Percentiles rank a stretch among this genome's conserved stretches.
phyloP scores from a whole-genome alignment of 2,113 vertebrate genomes.

The Spilogale gracilis region DNA sequence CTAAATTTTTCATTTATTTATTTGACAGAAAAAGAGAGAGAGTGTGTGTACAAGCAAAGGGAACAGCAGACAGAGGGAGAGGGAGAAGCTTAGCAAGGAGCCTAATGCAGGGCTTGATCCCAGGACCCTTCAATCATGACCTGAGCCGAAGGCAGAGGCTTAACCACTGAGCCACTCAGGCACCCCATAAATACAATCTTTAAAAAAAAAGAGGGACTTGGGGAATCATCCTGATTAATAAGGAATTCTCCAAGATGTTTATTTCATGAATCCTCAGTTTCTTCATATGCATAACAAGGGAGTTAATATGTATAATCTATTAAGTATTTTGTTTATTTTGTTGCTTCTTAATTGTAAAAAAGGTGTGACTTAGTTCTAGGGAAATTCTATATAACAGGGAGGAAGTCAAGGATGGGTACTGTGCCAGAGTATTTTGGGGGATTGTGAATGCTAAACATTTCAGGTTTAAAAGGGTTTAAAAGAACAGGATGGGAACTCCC shows the following conservation, averaged over 20 bases:
- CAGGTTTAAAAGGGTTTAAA: not conserved
- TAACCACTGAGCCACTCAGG: too few species aligned
- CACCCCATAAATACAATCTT: too few species aligned
- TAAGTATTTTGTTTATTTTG: not conserved
- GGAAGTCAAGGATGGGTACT: not conserved
- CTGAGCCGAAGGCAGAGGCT: too few species aligned
- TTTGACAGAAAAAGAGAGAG: too few species aligned
- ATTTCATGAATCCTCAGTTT: not conserved
- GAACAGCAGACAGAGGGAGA: too few species aligned
- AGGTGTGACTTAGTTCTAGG: not conserved
- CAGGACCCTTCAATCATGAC: too few species aligned
- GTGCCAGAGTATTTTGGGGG: not conserved
- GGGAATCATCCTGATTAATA: not conserved
- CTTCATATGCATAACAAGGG: not conserved
- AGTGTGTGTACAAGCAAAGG: too few species aligned
- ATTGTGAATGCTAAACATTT: not conserved
- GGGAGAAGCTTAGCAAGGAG: too few species aligned
- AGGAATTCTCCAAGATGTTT: not conserved
- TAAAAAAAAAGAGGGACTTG: not conserved
- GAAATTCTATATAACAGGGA: not conserved
- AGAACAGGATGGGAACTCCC: not conserved
- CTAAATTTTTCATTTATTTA: too few species aligned
- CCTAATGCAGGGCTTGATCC: too few species aligned
- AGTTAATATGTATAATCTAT: not conserved
- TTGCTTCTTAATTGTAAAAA: not conserved